phyloP scores from a whole-genome alignment of 1,140 invertebrate species.

The Aphaenogaster rudis region DNA sequence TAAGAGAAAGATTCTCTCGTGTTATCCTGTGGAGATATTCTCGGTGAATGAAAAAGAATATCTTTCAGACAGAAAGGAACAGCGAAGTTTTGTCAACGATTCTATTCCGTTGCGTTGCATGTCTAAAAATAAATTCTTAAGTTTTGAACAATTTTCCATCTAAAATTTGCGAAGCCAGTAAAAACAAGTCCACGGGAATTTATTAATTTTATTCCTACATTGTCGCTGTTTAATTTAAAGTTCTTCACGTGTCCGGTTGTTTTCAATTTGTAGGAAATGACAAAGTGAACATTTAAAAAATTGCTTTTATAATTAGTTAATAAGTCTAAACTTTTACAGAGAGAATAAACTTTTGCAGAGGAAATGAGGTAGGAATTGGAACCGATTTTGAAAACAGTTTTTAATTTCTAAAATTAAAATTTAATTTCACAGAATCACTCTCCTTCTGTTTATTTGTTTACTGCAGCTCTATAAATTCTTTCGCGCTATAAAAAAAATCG shows the following conservation, averaged over 20 bases:
- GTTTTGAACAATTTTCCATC: not conserved
- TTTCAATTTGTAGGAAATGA: not conserved
- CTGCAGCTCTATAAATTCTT: not conserved
- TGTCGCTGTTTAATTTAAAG: not conserved
- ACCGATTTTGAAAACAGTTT: not conserved
- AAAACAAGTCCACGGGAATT: not conserved
- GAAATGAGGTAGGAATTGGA: not conserved
- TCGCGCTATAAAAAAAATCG: not conserved
- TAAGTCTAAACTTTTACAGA: not conserved
- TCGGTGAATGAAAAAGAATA: not conserved
- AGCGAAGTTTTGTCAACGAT: not conserved
- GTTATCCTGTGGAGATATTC: not conserved
- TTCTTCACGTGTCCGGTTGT: not conserved
- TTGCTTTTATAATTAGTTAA: not conserved
- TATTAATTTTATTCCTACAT: not conserved
- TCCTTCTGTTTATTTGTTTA: not conserved
- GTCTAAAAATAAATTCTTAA: not conserved
- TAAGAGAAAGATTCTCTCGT: not conserved
- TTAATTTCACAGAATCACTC: not conserved
- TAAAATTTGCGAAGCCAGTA: not conserved
- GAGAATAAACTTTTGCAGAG: not conserved
- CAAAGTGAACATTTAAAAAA: conserved; percentile 1
- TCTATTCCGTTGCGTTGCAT: not conserved
- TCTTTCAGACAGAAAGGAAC: not conserved
- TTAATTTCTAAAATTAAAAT: not conserved